Conservation (phyloP, 2,888 invertebrate species). For the Diaperis boleti region DNA sequence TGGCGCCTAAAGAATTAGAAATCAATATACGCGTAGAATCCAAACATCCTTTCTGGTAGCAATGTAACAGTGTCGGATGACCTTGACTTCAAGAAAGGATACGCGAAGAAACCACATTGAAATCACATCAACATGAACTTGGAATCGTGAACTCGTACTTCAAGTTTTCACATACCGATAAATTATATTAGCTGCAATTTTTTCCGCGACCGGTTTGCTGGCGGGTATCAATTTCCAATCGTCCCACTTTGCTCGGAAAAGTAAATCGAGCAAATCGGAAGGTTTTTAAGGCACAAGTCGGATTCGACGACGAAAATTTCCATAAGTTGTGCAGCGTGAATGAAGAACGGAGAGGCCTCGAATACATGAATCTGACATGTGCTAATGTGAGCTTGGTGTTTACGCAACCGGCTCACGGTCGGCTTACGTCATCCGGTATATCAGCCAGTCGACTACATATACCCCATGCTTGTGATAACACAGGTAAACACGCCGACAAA, state of each 20-base stretch:
- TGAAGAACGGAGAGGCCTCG: slow-evolving; percentile 31
- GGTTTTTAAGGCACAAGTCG: not conserved
- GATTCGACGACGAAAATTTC: slow-evolving; percentile 14
- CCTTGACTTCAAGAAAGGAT: slow-evolving; percentile 11
- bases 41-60: too few relatives aligned
- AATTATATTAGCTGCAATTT: slow-evolving; percentile 19
- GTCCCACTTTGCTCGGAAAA: slow-evolving; percentile 10
- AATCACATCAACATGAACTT: slow-evolving; percentile 19
- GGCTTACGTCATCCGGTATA: slow-evolving; percentile 27
- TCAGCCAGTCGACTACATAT: slow-evolving; percentile 21
- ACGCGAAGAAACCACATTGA: slow-evolving; percentile 6
- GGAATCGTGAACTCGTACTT: slow-evolving; percentile 20
- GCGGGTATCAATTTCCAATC: slow-evolving; percentile 19
- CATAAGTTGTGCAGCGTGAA: slow-evolving; percentile 32
- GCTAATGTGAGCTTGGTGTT: slow-evolving; percentile 28
- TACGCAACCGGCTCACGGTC: slow-evolving; percentile 27
- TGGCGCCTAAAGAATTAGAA: too few relatives aligned
- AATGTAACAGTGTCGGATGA: too few relatives aligned
- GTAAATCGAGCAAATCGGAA: not conserved
- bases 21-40: too few relatives aligned
- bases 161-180: slow-evolving; percentile 34
- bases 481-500: slow-evolving; percentile 35
- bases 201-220: slow-evolving; percentile 20
- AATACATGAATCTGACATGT: slow-evolving; percentile 36
- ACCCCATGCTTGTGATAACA: slow-evolving; percentile 26